Evolutionary conservation across 1,140 invertebrate species (phyloP).

Genomic region (Leptinotarsa undecemlineata): DNA sequence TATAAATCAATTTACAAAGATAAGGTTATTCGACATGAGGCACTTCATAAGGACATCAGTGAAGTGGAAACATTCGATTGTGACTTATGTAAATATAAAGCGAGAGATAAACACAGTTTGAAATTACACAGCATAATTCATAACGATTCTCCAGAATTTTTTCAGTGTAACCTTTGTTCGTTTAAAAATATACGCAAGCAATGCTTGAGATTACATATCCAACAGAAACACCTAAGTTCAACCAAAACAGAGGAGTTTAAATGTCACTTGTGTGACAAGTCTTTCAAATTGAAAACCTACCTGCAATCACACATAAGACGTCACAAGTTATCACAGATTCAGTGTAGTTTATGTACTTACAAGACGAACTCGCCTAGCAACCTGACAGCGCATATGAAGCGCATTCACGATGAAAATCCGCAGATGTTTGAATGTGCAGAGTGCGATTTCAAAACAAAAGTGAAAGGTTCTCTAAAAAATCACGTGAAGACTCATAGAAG

Average conservation of each 20-base stretch:
- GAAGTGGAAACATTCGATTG: background rate
- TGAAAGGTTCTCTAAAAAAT: background rate
- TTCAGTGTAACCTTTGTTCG: background rate
- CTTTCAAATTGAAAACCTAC: background rate
- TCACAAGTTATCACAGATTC: background rate
- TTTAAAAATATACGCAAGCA: background rate
- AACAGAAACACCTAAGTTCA: background rate
- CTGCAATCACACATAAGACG: background rate
- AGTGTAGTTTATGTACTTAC: background rate
- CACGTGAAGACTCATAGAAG: background rate
- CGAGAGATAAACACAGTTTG: background rate
- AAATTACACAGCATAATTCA: background rate
- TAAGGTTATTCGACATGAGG: background rate
- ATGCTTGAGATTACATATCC: background rate
- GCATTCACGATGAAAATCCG: background rate
- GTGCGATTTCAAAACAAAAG: background rate
- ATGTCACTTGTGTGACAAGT: background rate
- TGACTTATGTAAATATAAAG: background rate
- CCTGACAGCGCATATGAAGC: background rate
- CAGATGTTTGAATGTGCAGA: background rate
- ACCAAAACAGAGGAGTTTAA: background rate
- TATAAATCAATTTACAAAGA: background rate
- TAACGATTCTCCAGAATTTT: background rate
- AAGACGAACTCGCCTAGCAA: background rate
- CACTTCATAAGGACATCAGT: background rate